Base-by-base conservation (phyloP, 2,797 vertebrate genomes). In the Sciurus vulgaris region DNA sequence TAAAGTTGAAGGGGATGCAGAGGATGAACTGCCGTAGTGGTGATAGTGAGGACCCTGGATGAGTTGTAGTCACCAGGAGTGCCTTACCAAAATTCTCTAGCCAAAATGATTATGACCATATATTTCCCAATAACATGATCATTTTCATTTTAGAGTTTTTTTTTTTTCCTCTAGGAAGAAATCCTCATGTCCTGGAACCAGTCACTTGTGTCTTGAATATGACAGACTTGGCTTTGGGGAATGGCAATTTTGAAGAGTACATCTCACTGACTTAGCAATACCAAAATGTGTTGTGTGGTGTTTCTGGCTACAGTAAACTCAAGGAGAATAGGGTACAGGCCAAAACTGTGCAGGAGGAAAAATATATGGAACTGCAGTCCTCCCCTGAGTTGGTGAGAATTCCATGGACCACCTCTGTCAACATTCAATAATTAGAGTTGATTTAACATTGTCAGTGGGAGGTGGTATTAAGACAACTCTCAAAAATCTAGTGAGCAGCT, bases 361-460 rank as follows among this genome's bases (percentile, higher is more conserved):
- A 56, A 94, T 56, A 56, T 9, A 44, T 38, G 13, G 44, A 93
- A 41, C 13, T 51, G 28, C 4, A 56, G 28, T 30, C 26, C 91
- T 87, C n/a, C 24, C 54, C 61, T 77, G 65, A n/a, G 26, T 73
- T 77, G 30, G 22, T 94, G 77, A 84, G 91, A 90, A 92, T 94
- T 54, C 7, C 54, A 81, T 49, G 89, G 84, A 73, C 63, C 61
- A 47, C 18, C 12, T 28, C 61, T 85, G 49, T 59, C 69, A 87
- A 74, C 59, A 49, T 30, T 91, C 89, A 61, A 11, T 56, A 44
- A 89, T 67, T 15, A 7, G 67, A 85, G 28, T 26, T 91, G 38
- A 82, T 44, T 41, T 88, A 81, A 24, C 5, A 13, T 87, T 79
- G 76, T 85, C 81, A 13, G 20, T 18, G 22, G 30, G 74, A 41